Base-by-base conservation (phyloP, 2,797 vertebrate species). In the Periophthalmus magnuspinnatus region DNA sequence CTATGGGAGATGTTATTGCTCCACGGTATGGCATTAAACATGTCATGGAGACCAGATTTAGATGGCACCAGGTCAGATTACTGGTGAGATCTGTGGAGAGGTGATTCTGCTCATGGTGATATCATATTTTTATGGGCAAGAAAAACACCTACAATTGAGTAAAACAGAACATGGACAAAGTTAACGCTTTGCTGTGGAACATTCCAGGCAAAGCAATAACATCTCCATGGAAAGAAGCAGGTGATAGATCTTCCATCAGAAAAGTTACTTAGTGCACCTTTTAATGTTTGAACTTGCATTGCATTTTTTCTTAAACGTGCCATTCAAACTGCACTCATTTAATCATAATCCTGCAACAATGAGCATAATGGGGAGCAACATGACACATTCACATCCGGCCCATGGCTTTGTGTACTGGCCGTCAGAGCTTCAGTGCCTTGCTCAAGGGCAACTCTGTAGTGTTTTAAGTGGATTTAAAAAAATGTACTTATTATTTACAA, bases 381-480 rank as follows among this genome's bases (percentile, higher is more conserved):
- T 41, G 9, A 62, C 34, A 62, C 58, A 57, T 57, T 24, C 16
- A 9, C 17, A 68, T 62, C 34, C 65, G 71, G 79, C 74, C 72
- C 33, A 38, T 81, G 70, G 78, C 76, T 75, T 79, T 75, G 65
- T 78, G 83, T 79, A 55, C 59, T 74, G 83, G 72, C 74, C 59
- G 69, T 81, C 68, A n/a, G 79, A 80, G 82, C 77, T 87, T 79
- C 87, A 85, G 90, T 91, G 90, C 89, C 90, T 91, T 91, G 89
- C 79, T 90, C 78, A 54, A 82, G 88, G 88, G 86, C 82, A 81
- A 81, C 81, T 85, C 74, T 74, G 67, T 72, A 63, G 68, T 84
- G 65, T 71, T 81, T 5, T 28, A 73, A 1, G 52, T 72, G 1
- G 45, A 69, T 5, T 80, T 72, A 76, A 84, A 81, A 65, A 84